Evolutionary conservation across 1,140 invertebrate species (phyloP), one percentile per base, ranked within the genome.

Genomic region (Solenopsis invicta): DNA sequence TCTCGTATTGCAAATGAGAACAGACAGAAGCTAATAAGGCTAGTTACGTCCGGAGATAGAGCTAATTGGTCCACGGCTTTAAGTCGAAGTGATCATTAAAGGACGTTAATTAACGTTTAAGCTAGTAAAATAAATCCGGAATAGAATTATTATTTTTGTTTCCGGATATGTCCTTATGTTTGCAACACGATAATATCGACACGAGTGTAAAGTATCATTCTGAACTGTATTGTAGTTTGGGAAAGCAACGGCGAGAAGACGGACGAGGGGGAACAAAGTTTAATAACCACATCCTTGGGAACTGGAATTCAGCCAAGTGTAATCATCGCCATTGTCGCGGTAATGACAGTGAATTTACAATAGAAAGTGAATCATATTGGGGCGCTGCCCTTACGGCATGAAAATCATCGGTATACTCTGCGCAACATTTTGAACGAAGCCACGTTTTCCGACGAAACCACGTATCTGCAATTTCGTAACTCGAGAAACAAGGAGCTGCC

Each of bases 301-400:
- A 89, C 74, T 41, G 41, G 48, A 85, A 89, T 85, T 88, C 81
- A 75, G 61, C 59, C 29, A 29, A 29, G 48, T 82, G 66, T 45
- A 52, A 75, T 75, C 48, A 66, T 59, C 74, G 66, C 67, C 54
- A 78, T 48, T 72, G 41, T 45, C 5, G 29, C 21, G 56, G 41
- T 72, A 81, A 84, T 84, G 54, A 21, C 24, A 66, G 6, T 66
- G 24, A 78, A 56, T 71, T 71, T 54, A 29, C 66, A 24, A 6
- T 18, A 48, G 56, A 56, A 54, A 71, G n/a, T 16, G 34, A 82
- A 45, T 72, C 45, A 67, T 24, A n/a, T 52, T 37, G 62, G 18
- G 62, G 18, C 21, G 37, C 29, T 21, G 0, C 37, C 34, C 41
- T 61, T 18, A 50, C 10, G 74, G 45, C 9, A 21, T 45, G 24